Evolutionary conservation across 2,113 vertebrate species (phyloP), one percentile per base, ranked within the genome.

Genomic region (human (Homo sapiens)): DNA sequence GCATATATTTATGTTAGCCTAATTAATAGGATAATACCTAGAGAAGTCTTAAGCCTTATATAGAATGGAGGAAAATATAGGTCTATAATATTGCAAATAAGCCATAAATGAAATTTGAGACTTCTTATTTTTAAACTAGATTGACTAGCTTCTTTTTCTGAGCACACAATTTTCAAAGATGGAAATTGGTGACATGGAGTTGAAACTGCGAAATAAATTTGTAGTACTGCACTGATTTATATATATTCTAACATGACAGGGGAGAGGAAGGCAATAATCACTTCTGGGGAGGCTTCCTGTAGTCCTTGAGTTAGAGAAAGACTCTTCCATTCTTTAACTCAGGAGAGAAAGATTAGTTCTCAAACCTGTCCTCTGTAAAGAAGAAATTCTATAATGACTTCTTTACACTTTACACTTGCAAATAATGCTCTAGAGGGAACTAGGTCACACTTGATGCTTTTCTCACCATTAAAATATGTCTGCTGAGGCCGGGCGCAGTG

Each of bases 351-450:
- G 48, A 52, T 80, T 38, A 22, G 17, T 48, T 66, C 43, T 43
- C 48, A 84, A 88, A 93, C 22, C 59, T 91, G 27, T 79, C 30
- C 93, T 95, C 76, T 70, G 45, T 95, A 75, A 25, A 84, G 66
- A 94, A 89, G 78, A 95, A 55, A 90, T 85, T 59, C n/a, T 61
- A 55, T 40, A 40, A 78, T 45, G 40, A 32, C 73, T 92, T 96
- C 27, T 32, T 64, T 64, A 64, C 1, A 76, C 32, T n/a, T 27
- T 78, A 40, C 5, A 48, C 2, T 57, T 94, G 45, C n/a, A 94
- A 92, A 92, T 38, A 75, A 59, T 57, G 80, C 68, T 93, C 87
- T 89, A 80, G 88, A 93, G 70, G 95, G 87, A 92, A 93, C 30
- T 14, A 85, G 5, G 0, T 55, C 50, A 32, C 55, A 20, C 38